phyloP scores from a whole-genome alignment of 2,797 vertebrate genomes.

The Intellagama lesueurii region DNA sequence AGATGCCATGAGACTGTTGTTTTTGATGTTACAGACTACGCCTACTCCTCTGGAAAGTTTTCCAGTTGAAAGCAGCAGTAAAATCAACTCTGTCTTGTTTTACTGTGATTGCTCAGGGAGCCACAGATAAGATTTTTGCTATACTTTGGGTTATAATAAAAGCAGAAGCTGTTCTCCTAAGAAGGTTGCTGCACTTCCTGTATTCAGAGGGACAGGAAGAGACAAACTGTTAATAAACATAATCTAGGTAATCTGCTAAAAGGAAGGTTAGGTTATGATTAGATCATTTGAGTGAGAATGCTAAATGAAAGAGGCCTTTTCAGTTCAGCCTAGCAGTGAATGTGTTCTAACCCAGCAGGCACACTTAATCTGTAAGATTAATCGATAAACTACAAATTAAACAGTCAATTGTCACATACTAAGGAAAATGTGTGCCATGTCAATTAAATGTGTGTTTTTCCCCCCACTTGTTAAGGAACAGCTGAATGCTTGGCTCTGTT shows the following conservation, averaged over 20 bases:
- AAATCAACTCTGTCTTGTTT: background rate
- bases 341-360: background rate
- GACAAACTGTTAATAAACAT: constrained; percentile 19
- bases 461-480: background rate
- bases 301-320: background rate
- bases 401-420: background rate
- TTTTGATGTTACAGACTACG: background rate
- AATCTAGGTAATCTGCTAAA: constrained; percentile 2
- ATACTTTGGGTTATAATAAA: constrained; percentile 11
- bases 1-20: background rate
- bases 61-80: background rate
- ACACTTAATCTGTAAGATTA: background rate
- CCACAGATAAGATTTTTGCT: constrained; percentile 3
- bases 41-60: background rate
- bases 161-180: constrained; percentile 17
- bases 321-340: background rate
- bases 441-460: background rate
- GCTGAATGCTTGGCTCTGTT: background rate
- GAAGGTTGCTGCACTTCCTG: constrained; percentile 36
- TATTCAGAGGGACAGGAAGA: constrained; percentile 17
- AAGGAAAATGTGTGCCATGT: background rate
- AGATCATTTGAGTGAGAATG: background rate
- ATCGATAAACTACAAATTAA: background rate
- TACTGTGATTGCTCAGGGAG: background rate
- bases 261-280: background rate